These are phyloP conservation scores for Chaetoderma sp. DNA, from an alignment of 2,888 invertebrate genomes.

Conservation along the genomic window DNA sequence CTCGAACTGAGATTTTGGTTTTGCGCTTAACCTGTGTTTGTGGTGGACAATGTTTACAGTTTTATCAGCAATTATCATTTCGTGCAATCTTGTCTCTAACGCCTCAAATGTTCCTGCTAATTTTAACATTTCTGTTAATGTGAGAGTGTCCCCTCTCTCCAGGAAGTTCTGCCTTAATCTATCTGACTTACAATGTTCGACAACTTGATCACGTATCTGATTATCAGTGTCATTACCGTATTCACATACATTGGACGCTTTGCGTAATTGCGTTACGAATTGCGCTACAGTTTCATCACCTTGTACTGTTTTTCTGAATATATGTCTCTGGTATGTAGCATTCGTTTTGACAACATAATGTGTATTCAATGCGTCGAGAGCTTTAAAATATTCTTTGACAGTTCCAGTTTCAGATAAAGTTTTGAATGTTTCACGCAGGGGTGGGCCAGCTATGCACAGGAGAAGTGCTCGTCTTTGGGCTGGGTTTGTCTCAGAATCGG, in stretches of 20 bases:
- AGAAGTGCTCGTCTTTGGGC: background rate
- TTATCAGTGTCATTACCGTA: background rate
- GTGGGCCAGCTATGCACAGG: background rate
- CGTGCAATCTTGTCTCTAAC: background rate
- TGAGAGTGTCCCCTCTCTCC: background rate
- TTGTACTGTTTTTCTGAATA: background rate
- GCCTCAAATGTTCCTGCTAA: background rate
- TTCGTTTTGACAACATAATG: background rate
- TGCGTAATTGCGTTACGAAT: background rate
- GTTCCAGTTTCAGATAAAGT: background rate
- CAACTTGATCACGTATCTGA: background rate
- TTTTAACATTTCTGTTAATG: background rate
- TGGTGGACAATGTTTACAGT: no score
- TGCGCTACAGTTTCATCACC: background rate
- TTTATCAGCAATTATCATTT: no score
- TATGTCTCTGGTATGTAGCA: background rate
- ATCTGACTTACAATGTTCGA: background rate
- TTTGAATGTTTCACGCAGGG: background rate
- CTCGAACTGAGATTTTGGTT: no score
- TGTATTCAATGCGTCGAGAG: background rate
- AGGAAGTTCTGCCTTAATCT: background rate
- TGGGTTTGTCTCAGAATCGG: background rate
- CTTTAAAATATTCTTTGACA: background rate
- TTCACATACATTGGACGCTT: background rate
- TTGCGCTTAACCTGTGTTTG: no score